phyloP scores from a whole-genome alignment of 2,113 vertebrate species.

The Myiopsitta monachus region DNA sequence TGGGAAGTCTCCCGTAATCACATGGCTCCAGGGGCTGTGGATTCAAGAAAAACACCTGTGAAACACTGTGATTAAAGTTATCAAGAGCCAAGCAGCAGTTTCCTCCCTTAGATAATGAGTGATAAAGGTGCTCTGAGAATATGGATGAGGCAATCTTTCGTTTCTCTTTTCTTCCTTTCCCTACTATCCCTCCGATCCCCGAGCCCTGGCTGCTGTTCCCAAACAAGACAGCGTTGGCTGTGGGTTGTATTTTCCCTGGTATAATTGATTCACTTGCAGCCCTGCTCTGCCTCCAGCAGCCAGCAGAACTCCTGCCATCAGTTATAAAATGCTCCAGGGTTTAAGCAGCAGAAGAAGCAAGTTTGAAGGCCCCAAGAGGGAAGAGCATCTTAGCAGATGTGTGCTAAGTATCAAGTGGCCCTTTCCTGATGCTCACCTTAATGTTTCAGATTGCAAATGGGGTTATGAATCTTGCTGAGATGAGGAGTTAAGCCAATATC shows the following conservation, averaged over 20 bases:
- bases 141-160: background rate
- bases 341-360: background rate
- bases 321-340: background rate
- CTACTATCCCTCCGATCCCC: background rate
- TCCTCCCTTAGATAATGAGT: background rate
- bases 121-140: background rate
- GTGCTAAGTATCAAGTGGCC: background rate
- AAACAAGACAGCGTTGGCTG: background rate
- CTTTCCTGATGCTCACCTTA: background rate
- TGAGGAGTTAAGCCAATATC: background rate
- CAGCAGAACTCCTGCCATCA: background rate
- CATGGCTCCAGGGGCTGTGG: background rate
- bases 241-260: background rate
- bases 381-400: background rate
- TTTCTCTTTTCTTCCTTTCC: background rate
- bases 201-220: fast-evolving
- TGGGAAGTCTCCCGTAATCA: background rate
- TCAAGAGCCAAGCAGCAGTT: background rate
- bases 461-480: background rate
- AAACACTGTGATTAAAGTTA: background rate
- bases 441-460: background rate
- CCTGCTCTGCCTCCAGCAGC: background rate
- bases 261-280: background rate
- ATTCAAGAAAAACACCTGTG: background rate
- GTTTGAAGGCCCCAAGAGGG: background rate